A percentile compares a stretch with the other conserved stretches of the same genome.
Evolutionary conservation across 2,113 vertebrate genomes (phyloP).

Genomic region (Corythoichthys intestinalis): DNA sequence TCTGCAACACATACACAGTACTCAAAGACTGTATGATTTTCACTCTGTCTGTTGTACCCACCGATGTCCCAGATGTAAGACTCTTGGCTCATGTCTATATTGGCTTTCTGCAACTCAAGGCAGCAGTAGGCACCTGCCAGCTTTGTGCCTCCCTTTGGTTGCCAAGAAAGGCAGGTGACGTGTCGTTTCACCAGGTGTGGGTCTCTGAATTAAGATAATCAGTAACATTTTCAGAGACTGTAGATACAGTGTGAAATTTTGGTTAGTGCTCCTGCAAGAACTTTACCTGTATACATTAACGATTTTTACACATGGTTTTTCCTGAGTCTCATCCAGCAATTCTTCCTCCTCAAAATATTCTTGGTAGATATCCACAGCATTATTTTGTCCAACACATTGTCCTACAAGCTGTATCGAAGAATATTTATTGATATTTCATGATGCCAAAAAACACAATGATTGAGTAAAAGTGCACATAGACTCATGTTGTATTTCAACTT

Average conservation of each 20-base stretch:
- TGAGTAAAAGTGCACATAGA: not conserved
- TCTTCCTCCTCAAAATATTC: slow-evolving; percentile 81
- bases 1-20: slow-evolving; percentile 63
- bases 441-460: too few relatives aligned
- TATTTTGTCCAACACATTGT: slow-evolving; percentile 88
- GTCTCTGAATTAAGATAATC: slow-evolving; percentile 67
- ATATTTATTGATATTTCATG: not conserved
- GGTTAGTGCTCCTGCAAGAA: not conserved
- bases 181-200: slow-evolving; percentile 80
- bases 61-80: slow-evolving; percentile 94
- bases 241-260: not conserved
- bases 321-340: slow-evolving; percentile 64
- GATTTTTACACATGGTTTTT: slow-evolving; percentile 80
- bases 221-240: not conserved
- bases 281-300: slow-evolving; percentile 44
- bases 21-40: not conserved
- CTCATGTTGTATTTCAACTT: slow-evolving; percentile 39
- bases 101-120: slow-evolving; percentile 80
- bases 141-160: slow-evolving; percentile 78
- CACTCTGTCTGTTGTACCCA: slow-evolving; percentile 49
- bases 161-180: slow-evolving; percentile 84
- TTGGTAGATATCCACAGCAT: slow-evolving; percentile 84
- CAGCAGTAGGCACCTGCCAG: slow-evolving; percentile 86
- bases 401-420: slow-evolving; percentile 77
- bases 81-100: slow-evolving; percentile 73